Base-by-base conservation (phyloP, 2,888 invertebrate genomes). In the Agriotes lineatus region DNA sequence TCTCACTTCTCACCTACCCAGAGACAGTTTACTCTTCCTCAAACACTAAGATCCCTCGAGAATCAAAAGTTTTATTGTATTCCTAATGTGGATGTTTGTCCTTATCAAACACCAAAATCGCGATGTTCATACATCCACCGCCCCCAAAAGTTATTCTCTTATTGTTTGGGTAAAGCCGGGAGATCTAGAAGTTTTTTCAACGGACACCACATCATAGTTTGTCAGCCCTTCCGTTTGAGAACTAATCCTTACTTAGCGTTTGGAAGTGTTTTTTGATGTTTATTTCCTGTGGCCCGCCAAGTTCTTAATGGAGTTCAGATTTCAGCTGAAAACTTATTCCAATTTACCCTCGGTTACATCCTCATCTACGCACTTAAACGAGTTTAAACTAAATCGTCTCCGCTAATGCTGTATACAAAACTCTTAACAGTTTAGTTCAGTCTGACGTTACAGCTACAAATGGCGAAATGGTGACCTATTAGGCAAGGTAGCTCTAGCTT, bases 211-310 rank as follows among this genome's bases (percentile, higher is more conserved):
- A n/a, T n/a, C n/a, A n/a, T n/a, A n/a, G n/a, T n/a, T n/a, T n/a
- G n/a, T n/a, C n/a, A n/a, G n/a, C n/a, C n/a, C n/a, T n/a, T 45
- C n/a, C 3, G 20, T 20, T 18, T 9, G 6, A 18, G 9, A 48
- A 20, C 3, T 16, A 42, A 42, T 7, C 16, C 18, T n/a, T 45
- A 45, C 45, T 45, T 45, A 20, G 16, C 12, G 12, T 48, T 48
- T 22, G n/a, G 7, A 48, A 48, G 48, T 45, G 45, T 45, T 45
- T 45, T 45, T 45, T 19, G 45, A 4, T 19, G 19, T 45, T n/a
- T 45, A 16, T 45, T 16, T 20, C 2, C 4, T n/a, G 6, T 10
- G 19, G 14, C 39, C 39, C 12, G 12, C 39, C 12, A 39, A 39
- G 14, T 39, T 39, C 2, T 39, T 12, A 39, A 12, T 12, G 14